Percentiles rank a stretch among this genome's conserved stretches.
phyloP scores from a whole-genome alignment of 2,888 invertebrate species.

The Temnothorax ravouxi region DNA sequence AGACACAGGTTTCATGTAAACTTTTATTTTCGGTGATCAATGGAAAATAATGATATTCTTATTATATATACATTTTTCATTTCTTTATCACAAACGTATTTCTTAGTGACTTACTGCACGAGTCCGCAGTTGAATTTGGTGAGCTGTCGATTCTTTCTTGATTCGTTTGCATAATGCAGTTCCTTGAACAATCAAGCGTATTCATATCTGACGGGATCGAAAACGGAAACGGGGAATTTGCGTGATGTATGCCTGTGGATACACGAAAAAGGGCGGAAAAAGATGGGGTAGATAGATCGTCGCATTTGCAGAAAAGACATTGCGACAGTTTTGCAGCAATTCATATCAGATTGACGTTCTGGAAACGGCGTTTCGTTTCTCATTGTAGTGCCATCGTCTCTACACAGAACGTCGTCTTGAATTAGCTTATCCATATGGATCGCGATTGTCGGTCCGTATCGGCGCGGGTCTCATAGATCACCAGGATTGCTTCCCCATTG shows the following conservation, averaged over 20 bases:
- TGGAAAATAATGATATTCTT: neutral
- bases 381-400: constrained; percentile 66
- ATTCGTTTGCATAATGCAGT: neutral
- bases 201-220: neutral
- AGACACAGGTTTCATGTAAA: neutral
- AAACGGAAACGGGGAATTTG: constrained; percentile 20
- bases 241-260: constrained; percentile 30
- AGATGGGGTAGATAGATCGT: constrained; percentile 2
- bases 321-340: constrained; percentile 45
- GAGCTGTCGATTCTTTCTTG: neutral
- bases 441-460: constrained; percentile 73
- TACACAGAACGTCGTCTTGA: constrained; percentile 72
- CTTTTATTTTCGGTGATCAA: neutral
- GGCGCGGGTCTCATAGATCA: constrained; percentile 73
- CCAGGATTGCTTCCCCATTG: constrained; percentile 77
- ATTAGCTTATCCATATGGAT: constrained; percentile 84
- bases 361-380: constrained; percentile 57
- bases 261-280: neutral
- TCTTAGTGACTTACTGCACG: constrained; percentile 7
- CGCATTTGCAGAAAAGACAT: constrained; percentile 34
- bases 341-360: constrained; percentile 66
- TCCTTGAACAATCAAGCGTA: constrained; percentile 15
- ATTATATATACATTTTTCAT: neutral
- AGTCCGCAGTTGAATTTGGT: constrained; percentile 2
- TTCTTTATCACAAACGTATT: neutral